Percentiles rank a stretch among this genome's conserved stretches.
Conservation (phyloP, 2,888 invertebrate species). For the Lepeophtheirus nordmannii region DNA sequence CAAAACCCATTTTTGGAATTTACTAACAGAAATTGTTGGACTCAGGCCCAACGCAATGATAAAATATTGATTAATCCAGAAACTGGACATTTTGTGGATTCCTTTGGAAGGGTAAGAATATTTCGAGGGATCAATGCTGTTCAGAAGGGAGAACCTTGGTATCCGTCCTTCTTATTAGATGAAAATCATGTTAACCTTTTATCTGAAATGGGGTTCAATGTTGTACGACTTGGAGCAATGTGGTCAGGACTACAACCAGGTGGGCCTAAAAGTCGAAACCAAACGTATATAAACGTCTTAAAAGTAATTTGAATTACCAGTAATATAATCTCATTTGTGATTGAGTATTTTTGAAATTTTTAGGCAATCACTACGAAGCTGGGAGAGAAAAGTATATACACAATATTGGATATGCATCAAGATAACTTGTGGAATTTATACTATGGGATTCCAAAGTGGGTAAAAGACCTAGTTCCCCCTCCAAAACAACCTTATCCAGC, state of each 20-base stretch:
- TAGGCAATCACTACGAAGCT: constrained; percentile 1
- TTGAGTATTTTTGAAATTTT: background rate
- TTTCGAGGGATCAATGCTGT: constrained; percentile 21
- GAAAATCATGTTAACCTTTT: background rate
- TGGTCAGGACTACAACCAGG: constrained; percentile 21
- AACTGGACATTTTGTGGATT: constrained; percentile 18
- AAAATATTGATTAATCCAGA: constrained; percentile 3
- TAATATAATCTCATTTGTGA: background rate
- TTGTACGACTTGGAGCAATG: constrained; percentile 14
- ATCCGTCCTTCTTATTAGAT: constrained; percentile 2
- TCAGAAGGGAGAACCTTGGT: constrained; percentile 13
- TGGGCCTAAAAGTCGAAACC: background rate
- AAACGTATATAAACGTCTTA: constrained; percentile 5
- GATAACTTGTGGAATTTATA: constrained; percentile 13
- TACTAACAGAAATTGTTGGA: background rate
- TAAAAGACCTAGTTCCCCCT: background rate
- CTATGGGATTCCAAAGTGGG: constrained; percentile 15
- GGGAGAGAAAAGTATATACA: background rate
- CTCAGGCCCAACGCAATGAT: background rate
- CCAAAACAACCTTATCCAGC: constrained; percentile 3
- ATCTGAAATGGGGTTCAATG: constrained; percentile 9
- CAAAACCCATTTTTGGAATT: background rate
- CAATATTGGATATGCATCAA: constrained; percentile 10
- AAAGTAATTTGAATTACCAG: background rate
- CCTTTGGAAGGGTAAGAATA: background rate